phyloP scores from a whole-genome alignment of 2,888 invertebrate genomes.

The Cheilosia variabilis region DNA sequence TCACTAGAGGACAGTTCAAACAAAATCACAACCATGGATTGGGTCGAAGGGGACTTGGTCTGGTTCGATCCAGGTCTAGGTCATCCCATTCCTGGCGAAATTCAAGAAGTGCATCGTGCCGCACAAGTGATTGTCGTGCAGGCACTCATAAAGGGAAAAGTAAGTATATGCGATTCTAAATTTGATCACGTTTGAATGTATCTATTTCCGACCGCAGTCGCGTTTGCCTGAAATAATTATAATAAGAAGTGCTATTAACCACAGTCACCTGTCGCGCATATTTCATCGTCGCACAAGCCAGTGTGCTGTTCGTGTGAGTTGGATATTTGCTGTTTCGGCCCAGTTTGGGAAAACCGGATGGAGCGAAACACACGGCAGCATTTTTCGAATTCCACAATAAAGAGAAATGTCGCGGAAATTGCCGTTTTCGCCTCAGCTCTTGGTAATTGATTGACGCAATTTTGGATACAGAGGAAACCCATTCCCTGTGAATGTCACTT shows the following conservation, averaged over 20 bases:
- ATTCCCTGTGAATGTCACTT: too few relatives aligned
- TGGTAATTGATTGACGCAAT: not conserved
- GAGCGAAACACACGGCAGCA: not conserved
- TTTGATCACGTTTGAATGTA: constrained; percentile 22
- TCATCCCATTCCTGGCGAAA: constrained; percentile 95
- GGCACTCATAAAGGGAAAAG: constrained; percentile 94
- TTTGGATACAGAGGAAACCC: constrained; percentile 2
- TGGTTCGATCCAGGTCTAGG: constrained; percentile 97
- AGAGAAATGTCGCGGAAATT: constrained; percentile 13
- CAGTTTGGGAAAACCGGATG: constrained; percentile 46
- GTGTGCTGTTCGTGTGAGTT: not conserved
- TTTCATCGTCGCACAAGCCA: constrained; percentile 2
- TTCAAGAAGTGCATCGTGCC: constrained; percentile 94
- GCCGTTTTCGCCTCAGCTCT: not conserved
- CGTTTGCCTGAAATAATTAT: constrained; percentile 19
- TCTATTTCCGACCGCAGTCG: constrained; percentile 18
- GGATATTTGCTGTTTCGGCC: constrained; percentile 10
- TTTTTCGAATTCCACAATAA: constrained; percentile 26
- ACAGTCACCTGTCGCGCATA: constrained; percentile 27
- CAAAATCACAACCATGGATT: constrained; percentile 84
- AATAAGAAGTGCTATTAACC: not conserved
- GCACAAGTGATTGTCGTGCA: constrained; percentile 96
- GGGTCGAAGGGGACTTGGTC: constrained; percentile 93
- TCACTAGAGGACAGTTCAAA: constrained; percentile 11
- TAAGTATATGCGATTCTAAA: constrained; percentile 82